phyloP scores from a whole-genome alignment of 2,113 vertebrate genomes.

The Seriola dumerili region DNA sequence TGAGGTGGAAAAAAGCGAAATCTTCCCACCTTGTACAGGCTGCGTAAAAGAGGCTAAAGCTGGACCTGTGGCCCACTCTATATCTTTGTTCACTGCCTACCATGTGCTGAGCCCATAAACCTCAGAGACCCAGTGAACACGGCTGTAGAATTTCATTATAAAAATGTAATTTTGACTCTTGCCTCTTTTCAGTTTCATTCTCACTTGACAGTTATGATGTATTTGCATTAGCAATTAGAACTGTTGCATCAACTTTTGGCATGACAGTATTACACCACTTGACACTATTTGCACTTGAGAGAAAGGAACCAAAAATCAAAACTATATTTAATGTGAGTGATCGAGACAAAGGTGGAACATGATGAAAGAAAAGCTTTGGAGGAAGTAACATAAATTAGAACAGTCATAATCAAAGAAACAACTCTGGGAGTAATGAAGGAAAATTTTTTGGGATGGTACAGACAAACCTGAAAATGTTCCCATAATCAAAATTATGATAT shows the following conservation, averaged over 20 bases:
- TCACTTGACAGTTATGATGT: not conserved
- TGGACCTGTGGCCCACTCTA: not conserved
- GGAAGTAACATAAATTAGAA: not conserved
- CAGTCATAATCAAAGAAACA: not conserved
- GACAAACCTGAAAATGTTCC: not conserved
- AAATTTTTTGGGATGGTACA: not conserved
- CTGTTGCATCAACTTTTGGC: not conserved
- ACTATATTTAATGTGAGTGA: not conserved
- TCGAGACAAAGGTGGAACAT: not conserved
- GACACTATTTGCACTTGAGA: not conserved
- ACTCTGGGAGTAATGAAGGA: no score
- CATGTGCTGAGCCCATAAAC: not conserved
- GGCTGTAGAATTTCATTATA: not conserved
- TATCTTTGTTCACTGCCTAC: not conserved
- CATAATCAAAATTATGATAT: not conserved
- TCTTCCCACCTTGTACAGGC: no score
- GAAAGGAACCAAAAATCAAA: not conserved
- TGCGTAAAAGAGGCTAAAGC: no score
- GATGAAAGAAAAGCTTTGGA: not conserved
- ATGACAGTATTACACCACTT: not conserved
- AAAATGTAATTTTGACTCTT: not conserved
- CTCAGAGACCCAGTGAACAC: not conserved
- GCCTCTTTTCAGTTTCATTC: not conserved
- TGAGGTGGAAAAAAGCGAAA: no score
- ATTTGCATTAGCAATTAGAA: not conserved